Conservation (phyloP, 2,113 vertebrate species). For the Anser cygnoides region DNA sequence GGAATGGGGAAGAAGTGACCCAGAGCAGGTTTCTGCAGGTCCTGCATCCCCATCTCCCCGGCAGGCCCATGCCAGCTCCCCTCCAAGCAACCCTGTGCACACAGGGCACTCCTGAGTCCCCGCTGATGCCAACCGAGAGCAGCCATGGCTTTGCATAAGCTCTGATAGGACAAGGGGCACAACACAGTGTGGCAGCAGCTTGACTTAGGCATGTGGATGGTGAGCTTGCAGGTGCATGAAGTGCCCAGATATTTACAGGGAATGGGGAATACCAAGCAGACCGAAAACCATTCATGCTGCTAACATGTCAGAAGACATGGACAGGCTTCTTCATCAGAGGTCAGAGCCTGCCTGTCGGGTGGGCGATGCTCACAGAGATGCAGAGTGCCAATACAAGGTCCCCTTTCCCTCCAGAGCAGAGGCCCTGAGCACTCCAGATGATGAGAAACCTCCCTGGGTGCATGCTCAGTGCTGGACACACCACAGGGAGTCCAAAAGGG, state of each 20-base stretch:
- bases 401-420: background rate
- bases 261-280: background rate
- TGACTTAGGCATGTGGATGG: background rate
- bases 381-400: background rate
- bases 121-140: accelerated
- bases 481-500: background rate
- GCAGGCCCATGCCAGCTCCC: background rate
- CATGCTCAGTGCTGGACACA: background rate
- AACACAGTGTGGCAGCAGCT: background rate
- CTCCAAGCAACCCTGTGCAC: background rate
- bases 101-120: background rate
- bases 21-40: background rate
- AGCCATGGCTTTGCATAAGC: background rate
- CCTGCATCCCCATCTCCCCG: background rate
- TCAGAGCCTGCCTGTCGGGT: background rate
- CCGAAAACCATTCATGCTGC: background rate
- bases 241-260: background rate
- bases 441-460: background rate
- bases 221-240: background rate
- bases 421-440: background rate
- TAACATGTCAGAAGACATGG: background rate
- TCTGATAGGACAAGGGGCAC: background rate
- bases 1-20: background rate
- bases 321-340: background rate
- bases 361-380: background rate